Conservation (phyloP, 2,888 invertebrate genomes). For the Adelphocoris suturalis region DNA sequence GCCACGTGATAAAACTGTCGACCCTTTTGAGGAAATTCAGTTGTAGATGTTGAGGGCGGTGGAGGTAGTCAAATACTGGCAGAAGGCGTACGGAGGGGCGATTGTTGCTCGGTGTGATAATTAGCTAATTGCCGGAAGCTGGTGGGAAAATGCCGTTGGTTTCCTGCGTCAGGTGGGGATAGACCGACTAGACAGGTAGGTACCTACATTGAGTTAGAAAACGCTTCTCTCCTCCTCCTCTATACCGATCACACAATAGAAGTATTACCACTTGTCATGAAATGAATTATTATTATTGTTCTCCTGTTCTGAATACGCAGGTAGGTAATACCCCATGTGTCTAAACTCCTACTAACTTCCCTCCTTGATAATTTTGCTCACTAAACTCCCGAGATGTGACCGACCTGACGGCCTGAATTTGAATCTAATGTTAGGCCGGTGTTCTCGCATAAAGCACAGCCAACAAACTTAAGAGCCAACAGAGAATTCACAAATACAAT, state of each 20-base stretch:
- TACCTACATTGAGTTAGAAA: too few relatives aligned
- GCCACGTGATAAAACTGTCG: neutral
- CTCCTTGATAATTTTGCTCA: too few relatives aligned
- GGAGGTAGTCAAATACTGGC: conserved; percentile 26
- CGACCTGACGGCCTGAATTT: too few relatives aligned
- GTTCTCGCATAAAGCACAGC: too few relatives aligned
- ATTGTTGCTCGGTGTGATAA: conserved; percentile 44
- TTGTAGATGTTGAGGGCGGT: conserved; percentile 30
- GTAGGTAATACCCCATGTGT: too few relatives aligned
- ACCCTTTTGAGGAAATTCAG: conserved; percentile 5
- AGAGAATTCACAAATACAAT: too few relatives aligned
- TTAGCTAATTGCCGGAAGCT: conserved; percentile 67
- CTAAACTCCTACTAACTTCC: too few relatives aligned
- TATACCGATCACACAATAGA: neutral
- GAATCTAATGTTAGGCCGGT: too few relatives aligned
- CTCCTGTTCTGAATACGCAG: neutral
- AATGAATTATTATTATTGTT: neutral
- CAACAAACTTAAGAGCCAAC: too few relatives aligned
- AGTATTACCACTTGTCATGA: neutral
- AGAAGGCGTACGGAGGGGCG: conserved; percentile 39
- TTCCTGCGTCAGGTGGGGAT: conserved; percentile 17
- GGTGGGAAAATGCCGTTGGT: conserved; percentile 16
- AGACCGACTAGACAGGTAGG: too few relatives aligned
- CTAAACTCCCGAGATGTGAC: too few relatives aligned
- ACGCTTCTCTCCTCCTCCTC: too few relatives aligned